Evolutionary conservation across 1,140 invertebrate genomes (phyloP), one percentile per base, ranked within the genome.

Genomic region (Drosophila ambigua): DNA sequence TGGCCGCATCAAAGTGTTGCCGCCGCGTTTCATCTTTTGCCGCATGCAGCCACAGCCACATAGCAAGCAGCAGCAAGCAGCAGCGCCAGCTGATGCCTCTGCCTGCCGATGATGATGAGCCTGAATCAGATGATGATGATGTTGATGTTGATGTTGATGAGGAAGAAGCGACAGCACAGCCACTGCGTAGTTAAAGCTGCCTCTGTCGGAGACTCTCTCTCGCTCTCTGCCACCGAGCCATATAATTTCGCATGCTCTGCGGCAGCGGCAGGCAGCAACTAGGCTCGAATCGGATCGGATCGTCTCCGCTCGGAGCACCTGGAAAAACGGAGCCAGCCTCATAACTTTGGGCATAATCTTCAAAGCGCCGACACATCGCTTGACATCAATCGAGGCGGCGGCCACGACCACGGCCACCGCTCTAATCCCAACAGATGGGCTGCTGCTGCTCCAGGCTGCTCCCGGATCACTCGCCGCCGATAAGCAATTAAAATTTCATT

Each of bases 1-100:
- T 89, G 78, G 72, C 82, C 90, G 87, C 90, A 88, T 91, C 87
- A 90, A 91, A 92, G 90, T 80, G 80, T 74, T 90, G 88, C 91
- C 90, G 89, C 68, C 79, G 72, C 68, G 71, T 82, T 87, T 91
- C 73, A 88, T 89, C 80, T 89, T 82, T 87, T 77, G 76, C 90
- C 90, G 85, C 82, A 72, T 74, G 82, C 74, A 82, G 74, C 77
- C 77, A 69, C 68, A 20, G 68, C 51, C 20, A 20, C 20, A 20
- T 20, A 20, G 20, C 20, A 20, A 16, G 68, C 59, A 20, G 58
- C 63, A 43, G 66, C 73, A 65, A 65, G 35, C 51, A 65, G 31
- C 74, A 77, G 66, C 75, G 58, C 53, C 77, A 78, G 62, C 76
- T 69, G 66, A 69, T 69, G 66, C 51, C 63, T 39, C 35, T 39